Base-by-base conservation (phyloP, 2,113 vertebrate species). In the Myxocyprinus asiaticus region DNA sequence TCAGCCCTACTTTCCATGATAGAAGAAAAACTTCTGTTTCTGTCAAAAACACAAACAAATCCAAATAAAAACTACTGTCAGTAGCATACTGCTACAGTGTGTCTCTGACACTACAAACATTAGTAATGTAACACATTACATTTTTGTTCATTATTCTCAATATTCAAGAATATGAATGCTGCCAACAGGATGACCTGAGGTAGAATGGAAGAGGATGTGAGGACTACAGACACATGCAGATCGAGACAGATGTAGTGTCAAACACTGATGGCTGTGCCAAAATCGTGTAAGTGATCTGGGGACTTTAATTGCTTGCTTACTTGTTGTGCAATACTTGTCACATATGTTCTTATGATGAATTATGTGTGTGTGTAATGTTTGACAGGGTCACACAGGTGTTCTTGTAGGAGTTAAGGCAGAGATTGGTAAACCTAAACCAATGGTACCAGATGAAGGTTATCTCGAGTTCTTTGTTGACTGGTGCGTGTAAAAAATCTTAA, bases 391-490 rank as follows among this genome's bases (percentile, higher is more conserved):
- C 87, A 98, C 97, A 1, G 97, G 94, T 65, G 93, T 98, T 82
- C 88, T 99, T 45, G 96, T 99, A 9, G 97, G 98, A 44, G 87
- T 99, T 78, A 99, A 99, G 85, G 96, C 97, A 69, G 98, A 99
- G 88, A 96, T 99, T 88, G 95, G 96, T 61, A 94, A 91, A n/a
- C 98, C 98, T 0, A 95, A 89, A 85, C 91, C 96, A 58, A 90
- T 94, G 85, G 92, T 91, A 4, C 95, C 96, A 72, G 79, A 93
- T 3, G 95, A 99, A 93, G 97, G 97, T 5, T 98, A 94, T 87
- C 55, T 99, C 90, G 98, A 99, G 86, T 99, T 99, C 85, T 99
- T 97, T 78, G 97, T 98, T n/a, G 97, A 99, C 85, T 99, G 98
- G 98, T 99, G 82, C 88, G 96, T 93, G 76, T 74, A 9, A 42